phyloP scores from a whole-genome alignment of 1,140 invertebrate species.

The Agrypnia vestita region DNA sequence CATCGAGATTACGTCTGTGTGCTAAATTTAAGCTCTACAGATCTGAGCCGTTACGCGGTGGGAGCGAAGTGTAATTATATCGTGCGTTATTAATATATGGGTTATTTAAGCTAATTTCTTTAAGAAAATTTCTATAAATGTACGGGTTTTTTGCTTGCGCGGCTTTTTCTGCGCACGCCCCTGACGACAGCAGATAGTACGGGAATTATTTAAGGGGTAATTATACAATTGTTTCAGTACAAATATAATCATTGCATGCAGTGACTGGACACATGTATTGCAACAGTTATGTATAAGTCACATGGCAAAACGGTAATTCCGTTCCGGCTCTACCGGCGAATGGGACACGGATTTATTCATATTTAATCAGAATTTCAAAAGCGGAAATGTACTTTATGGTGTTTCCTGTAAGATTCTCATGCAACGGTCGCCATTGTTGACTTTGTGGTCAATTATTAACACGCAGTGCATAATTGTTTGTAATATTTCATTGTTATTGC shows the following conservation, averaged over 20 bases:
- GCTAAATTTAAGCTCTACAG: too few species aligned
- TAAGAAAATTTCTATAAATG: not conserved
- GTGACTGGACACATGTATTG: not conserved
- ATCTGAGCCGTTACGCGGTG: too few species aligned
- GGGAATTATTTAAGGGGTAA: conserved; percentile 35
- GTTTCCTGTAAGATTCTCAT: conserved; percentile 22
- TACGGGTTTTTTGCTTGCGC: not conserved
- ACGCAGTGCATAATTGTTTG: not conserved
- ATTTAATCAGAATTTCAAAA: conserved; percentile 34
- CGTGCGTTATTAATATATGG: not conserved
- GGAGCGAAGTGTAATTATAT: too few species aligned
- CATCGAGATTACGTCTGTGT: too few species aligned
- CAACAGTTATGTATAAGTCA: conserved; percentile 22
- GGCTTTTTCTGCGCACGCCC: not conserved
- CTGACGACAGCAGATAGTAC: not conserved
- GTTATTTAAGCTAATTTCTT: not conserved
- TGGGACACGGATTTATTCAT: conserved; percentile 34
- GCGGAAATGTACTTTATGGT: not conserved
- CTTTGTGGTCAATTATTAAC: not conserved
- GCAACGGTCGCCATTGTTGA: not conserved
- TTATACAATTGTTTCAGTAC: conserved; percentile 13
- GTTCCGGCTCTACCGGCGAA: conserved; percentile 3
- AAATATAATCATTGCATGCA: conserved; percentile 36
- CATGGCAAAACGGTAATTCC: conserved; percentile 4
- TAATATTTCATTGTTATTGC: too few species aligned